Conservation (phyloP, 2,113 vertebrate genomes). For the Chaenogobius annularis region DNA sequence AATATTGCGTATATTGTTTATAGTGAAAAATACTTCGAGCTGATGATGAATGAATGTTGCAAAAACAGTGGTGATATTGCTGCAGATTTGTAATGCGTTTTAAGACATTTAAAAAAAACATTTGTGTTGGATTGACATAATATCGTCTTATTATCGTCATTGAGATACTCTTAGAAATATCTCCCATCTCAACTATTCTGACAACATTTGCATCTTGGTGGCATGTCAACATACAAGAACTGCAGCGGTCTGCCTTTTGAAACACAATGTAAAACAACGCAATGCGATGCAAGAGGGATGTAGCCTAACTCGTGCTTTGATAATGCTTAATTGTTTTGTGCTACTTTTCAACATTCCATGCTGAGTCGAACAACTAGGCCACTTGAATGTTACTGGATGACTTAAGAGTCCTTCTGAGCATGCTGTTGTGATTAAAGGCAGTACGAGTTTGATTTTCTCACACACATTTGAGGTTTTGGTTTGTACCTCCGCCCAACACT, state of each 20-base stretch:
- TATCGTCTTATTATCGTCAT: too few relatives aligned
- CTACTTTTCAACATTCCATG: not conserved
- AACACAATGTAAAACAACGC: not conserved
- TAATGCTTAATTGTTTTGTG: not conserved
- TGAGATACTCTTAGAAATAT: too few relatives aligned
- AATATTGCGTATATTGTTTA: too few relatives aligned
- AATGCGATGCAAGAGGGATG: not conserved
- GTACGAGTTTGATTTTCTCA: slow-evolving; percentile 52
- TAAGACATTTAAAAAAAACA: too few relatives aligned
- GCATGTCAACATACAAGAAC: not conserved
- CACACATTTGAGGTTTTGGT: slow-evolving; percentile 58
- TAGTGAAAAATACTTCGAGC: too few relatives aligned
- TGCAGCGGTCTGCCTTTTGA: not conserved
- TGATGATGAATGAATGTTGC: too few relatives aligned
- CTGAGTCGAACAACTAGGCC: not conserved
- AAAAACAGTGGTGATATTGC: too few relatives aligned
- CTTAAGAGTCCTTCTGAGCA: slow-evolving; percentile 25
- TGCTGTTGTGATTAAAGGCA: slow-evolving; percentile 17
- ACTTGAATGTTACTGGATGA: slow-evolving; percentile 8
- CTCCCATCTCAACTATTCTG: not conserved
- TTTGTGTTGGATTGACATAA: too few relatives aligned
- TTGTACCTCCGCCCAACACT: slow-evolving; percentile 63
- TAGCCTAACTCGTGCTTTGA: not conserved
- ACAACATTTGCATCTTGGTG: not conserved
- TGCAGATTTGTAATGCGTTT: too few relatives aligned